Percentiles rank a stretch among this genome's conserved stretches.
phyloP scores from a whole-genome alignment of 2,113 vertebrate genomes.

The Xyliphius kryptos region DNA sequence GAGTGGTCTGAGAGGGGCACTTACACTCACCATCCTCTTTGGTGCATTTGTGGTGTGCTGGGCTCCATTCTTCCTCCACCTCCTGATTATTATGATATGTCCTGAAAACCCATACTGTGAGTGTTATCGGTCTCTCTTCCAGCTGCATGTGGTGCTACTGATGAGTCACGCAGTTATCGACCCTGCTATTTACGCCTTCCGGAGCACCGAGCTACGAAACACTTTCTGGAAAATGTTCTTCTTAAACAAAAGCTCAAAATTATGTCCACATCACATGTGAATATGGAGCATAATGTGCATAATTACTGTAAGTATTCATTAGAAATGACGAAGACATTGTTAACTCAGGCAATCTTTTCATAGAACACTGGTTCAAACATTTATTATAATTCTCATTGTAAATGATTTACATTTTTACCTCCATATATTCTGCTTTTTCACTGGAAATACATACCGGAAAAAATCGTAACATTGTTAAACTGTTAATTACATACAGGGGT shows the following conservation, averaged over 20 bases:
- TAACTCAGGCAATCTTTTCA: background rate
- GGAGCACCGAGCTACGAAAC: constrained; percentile 75
- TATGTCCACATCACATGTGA: background rate
- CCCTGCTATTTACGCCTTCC: constrained; percentile 90
- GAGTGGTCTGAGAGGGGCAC: constrained; percentile 73
- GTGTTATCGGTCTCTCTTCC: constrained; percentile 88
- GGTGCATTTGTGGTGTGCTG: constrained; percentile 88
- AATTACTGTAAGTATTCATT: background rate
- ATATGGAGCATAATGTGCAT: constrained; percentile 9
- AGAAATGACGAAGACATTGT: background rate
- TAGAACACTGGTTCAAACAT: no score
- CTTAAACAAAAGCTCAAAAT: constrained; percentile 43
- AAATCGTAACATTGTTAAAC: no score
- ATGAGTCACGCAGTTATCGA: constrained; percentile 87
- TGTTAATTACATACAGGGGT: no score
- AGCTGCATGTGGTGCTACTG: constrained; percentile 79
- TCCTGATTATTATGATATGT: constrained; percentile 80
- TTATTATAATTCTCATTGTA: no score
- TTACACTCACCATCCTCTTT: constrained; percentile 86
- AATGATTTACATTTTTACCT: no score
- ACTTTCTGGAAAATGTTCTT: constrained; percentile 81
- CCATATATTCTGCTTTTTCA: no score
- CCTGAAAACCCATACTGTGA: constrained; percentile 86
- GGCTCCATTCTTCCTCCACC: constrained; percentile 85
- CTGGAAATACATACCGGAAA: no score